A percentile compares a stretch with the other conserved stretches of the same genome.
These are phyloP conservation scores for Montipora sp. DNA, from an alignment of 64 coral and sea anemone species.

Conservation along the genomic window DNA sequence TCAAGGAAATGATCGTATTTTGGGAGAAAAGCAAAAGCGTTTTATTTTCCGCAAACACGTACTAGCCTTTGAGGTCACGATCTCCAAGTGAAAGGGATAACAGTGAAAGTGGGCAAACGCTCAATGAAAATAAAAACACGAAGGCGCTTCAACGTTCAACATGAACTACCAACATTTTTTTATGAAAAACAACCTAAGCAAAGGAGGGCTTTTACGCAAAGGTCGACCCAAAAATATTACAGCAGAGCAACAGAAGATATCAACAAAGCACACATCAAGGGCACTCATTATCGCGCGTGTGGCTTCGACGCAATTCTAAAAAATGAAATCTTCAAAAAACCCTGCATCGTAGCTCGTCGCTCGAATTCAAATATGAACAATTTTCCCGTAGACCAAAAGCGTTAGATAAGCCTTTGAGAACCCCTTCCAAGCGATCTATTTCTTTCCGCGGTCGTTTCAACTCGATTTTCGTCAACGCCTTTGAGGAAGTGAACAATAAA, in stretches of 20 bases:
- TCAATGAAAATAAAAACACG: not conserved
- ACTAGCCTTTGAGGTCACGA: not conserved
- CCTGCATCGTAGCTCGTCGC: not conserved
- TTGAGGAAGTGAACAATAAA: constrained; percentile 26
- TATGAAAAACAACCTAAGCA: not conserved
- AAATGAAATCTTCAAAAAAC: not conserved
- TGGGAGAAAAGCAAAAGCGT: not conserved
- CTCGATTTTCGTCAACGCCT: constrained; percentile 41
- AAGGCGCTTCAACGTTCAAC: not conserved
- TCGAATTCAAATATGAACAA: not conserved
- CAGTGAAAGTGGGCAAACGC: not conserved
- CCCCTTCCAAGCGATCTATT: not conserved
- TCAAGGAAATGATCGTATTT: not conserved
- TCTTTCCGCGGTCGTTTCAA: constrained; percentile 39
- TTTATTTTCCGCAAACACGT: constrained; percentile 15
- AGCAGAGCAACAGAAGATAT: not conserved
- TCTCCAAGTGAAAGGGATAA: not conserved
- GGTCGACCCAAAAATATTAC: not conserved
- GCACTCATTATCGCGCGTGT: constrained; percentile 17
- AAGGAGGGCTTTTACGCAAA: not conserved
- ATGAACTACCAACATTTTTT: not conserved
- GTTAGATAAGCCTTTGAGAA: not conserved
- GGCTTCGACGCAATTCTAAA: constrained; percentile 9
- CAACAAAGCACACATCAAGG: not conserved
- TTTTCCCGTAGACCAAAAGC: constrained; percentile 25